These are phyloP conservation scores for Chelmon rostratus DNA, from an alignment of 2,797 vertebrate genomes.

Conservation along the genomic window DNA sequence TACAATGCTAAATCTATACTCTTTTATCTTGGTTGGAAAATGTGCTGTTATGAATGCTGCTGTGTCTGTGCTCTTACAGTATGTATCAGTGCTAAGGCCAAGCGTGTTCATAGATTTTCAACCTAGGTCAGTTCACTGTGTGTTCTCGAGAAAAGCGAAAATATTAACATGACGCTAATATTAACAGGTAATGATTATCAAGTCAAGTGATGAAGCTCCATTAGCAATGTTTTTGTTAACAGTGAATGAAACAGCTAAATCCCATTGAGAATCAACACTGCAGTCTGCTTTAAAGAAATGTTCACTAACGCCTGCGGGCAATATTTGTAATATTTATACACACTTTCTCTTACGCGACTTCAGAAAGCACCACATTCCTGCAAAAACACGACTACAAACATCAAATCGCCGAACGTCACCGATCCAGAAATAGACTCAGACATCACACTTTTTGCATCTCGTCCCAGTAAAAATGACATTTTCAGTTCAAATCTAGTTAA, in stretches of 20 bases:
- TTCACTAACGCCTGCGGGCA: not conserved
- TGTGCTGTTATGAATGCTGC: too few species aligned
- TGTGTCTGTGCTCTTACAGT: too few species aligned
- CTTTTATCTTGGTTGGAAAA: too few species aligned
- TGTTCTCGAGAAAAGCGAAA: too few species aligned
- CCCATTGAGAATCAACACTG: not conserved
- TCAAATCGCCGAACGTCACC: conserved; percentile 51
- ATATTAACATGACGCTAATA: too few species aligned
- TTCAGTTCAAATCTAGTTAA: conserved; percentile 75
- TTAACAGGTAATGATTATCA: not conserved
- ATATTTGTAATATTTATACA: not conserved
- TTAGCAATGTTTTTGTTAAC: not conserved
- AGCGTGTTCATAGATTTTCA: too few species aligned
- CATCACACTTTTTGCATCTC: conserved; percentile 47
- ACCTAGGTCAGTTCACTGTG: not conserved
- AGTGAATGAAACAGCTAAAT: not conserved
- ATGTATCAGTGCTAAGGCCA: too few species aligned
- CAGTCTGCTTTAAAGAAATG: not conserved
- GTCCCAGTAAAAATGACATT: conserved; percentile 61
- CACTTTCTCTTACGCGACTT: not conserved
- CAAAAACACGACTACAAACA: conserved; percentile 30
- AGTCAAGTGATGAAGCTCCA: not conserved
- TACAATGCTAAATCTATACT: too few species aligned
- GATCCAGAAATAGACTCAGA: conserved; percentile 69
- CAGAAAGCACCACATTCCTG: conserved; percentile 15